Evolutionary conservation across 2,113 vertebrate genomes (phyloP), one percentile per base, ranked within the genome.

Genomic region (Odobenus rosmarus): DNA sequence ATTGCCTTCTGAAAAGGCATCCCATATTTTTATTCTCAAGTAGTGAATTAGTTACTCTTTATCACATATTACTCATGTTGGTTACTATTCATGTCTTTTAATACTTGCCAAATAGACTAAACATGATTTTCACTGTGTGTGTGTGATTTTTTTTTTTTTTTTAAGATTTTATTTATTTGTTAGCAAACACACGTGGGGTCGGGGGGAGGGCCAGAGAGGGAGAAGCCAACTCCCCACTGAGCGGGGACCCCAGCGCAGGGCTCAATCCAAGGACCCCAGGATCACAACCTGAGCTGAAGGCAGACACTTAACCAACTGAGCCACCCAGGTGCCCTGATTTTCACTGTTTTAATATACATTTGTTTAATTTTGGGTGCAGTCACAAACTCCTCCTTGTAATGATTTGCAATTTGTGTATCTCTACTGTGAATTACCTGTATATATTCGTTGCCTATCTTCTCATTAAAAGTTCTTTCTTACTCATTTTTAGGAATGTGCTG

Each of bases 331-430:
- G 33, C 67, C 67, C 33, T 16, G 16, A 69, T 71, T 95, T 92
- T 92, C 33, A 12, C 71, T 88, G 26, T 46, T 93, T 57, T 88
- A 90, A 62, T 64, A 15, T 13, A 53, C 42, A 49, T 49, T 74
- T 88, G 64, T 76, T 71, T 86, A 82, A 95, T 95, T 88, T 88
- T 86, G 86, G 81, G 8, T 91, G 10, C 21, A 88, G 19, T 85
- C 18, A 39, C 3, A 59, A 21, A 2, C 11, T 49, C 33, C 16
- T 83, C 64, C 49, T 62, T 81, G 1, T n/a, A 59, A 59, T 80
- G 84, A 26, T 59, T 96, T 69, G 36, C 39, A 33, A 55, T 95
- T 76, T 86, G 4, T 88, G 1, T 81, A 21, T 77, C 8, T 95
- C 24, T 61, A 21, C 46, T 76, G 4, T 95, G 36, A 92, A 33